A percentile compares a stretch with the other conserved stretches of the same genome.
Evolutionary conservation across 2,888 invertebrate species (phyloP).

Genomic region (Entomobrya proxima): DNA sequence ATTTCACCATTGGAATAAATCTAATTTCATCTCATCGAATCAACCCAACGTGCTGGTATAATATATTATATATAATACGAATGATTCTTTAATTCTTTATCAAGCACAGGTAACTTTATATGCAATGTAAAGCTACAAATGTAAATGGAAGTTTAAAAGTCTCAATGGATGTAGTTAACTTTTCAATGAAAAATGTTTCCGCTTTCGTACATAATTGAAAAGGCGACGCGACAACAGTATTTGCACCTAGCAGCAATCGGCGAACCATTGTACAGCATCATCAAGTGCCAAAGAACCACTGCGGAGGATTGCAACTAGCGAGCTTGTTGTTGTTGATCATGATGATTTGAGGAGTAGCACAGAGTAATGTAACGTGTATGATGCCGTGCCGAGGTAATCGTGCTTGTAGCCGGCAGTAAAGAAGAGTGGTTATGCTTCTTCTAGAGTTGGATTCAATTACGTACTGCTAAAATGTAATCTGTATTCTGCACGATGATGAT

Average conservation of each 20-base stretch:
- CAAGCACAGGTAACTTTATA: too few relatives aligned
- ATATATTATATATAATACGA: too few relatives aligned
- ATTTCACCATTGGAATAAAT: too few relatives aligned
- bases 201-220: not conserved
- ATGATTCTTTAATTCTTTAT: too few relatives aligned
- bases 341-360: not conserved
- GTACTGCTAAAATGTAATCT: not conserved
- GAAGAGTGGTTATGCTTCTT: not conserved
- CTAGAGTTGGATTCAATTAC: constrained; percentile 25
- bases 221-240: not conserved
- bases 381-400: too few relatives aligned
- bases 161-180: too few relatives aligned
- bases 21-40: too few relatives aligned
- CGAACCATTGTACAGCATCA: constrained; percentile 49
- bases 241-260: constrained; percentile 32
- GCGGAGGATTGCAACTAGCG: constrained; percentile 31
- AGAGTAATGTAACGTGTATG: constrained; percentile 10
- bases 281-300: constrained; percentile 58
- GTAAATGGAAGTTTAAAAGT: too few relatives aligned
- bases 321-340: constrained; percentile 46
- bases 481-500: not conserved
- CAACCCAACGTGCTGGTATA: too few relatives aligned
- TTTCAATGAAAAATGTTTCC: too few relatives aligned
- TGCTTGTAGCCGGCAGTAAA: constrained; percentile 22
- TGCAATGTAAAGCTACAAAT: too few relatives aligned